These are phyloP conservation scores for Orchestes rusci DNA, from an alignment of 2,888 invertebrate species.

Conservation along the genomic window DNA sequence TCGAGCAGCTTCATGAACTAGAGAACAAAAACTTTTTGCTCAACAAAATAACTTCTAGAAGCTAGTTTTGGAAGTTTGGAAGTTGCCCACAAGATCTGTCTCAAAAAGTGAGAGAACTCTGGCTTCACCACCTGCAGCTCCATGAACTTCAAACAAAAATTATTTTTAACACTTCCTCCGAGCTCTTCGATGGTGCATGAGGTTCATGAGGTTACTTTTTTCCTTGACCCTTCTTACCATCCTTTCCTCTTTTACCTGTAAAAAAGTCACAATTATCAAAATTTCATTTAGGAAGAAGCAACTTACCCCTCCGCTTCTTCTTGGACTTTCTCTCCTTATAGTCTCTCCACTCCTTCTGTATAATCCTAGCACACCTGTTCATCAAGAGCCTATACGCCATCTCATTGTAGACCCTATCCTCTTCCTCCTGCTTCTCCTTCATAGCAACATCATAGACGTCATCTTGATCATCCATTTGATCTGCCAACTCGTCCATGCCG, in stretches of 20 bases:
- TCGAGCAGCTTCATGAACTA: too few species aligned
- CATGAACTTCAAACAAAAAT: too few species aligned
- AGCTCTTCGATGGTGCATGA: too few species aligned
- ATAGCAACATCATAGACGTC: slow-evolving; percentile 49
- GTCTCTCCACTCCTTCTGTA: slow-evolving; percentile 40
- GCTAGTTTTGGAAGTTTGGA: too few species aligned
- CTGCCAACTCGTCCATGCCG: slow-evolving; percentile 46
- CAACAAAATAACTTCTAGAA: too few species aligned
- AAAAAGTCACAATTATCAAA: slow-evolving; percentile 1
- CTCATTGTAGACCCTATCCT: slow-evolving; percentile 48
- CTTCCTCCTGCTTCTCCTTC: slow-evolving; percentile 54
- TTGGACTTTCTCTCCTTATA: slow-evolving; percentile 27
- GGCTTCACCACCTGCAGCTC: too few species aligned
- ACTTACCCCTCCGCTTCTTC: slow-evolving; percentile 26
- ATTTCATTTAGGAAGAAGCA: background rate
- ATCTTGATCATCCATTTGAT: slow-evolving; percentile 49
- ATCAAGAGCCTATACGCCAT: slow-evolving; percentile 39
- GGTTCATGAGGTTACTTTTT: too few species aligned
- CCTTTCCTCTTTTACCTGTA: slow-evolving; percentile 22
- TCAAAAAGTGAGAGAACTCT: too few species aligned
- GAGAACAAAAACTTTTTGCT: too few species aligned
- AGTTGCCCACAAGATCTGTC: too few species aligned
- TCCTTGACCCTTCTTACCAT: slow-evolving; percentile 16
- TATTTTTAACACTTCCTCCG: too few species aligned
- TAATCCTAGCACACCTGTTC: slow-evolving; percentile 36